Base-by-base conservation (phyloP, 2,113 vertebrate species). In the Trochalopteron elliotii region DNA sequence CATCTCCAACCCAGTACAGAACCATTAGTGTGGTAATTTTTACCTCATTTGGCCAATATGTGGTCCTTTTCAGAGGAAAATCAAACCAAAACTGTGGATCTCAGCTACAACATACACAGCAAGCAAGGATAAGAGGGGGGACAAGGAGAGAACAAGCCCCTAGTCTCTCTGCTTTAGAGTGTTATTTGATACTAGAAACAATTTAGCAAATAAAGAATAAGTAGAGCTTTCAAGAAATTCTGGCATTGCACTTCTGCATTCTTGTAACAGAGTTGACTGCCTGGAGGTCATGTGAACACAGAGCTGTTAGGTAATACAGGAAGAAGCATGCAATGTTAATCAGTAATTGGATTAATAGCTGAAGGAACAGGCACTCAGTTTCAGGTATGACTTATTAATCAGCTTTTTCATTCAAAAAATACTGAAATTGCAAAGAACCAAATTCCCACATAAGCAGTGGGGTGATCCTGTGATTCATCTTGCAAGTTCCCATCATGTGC, bases 331-430 rank as follows among this genome's bases (percentile, higher is more conserved):
- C 53, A 81, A 30, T 25, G 86, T 95, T 91, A 92, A 93, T 91
- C 72, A 87, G 90, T 94, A 92, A 94, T 28, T 40, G 19, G 49
- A 93, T 83, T 90, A 93, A 87, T 30, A 90, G 75, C 30, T 74
- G 68, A 88, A 2, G 1, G 16, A 93, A 94, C 44, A 60, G 18
- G 68, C 52, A 64, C 20, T 39, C 1, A 0, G 44, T 92, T 89
- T 92, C 7, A 1, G 25, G 11, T 45, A 75, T 45, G 37, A 91
- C 60, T 90, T 88, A 92, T 61, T 92, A 21, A 87, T 75, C 52
- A 18, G 20, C 2, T 89, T 69, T 44, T 77, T 93, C 71, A 76
- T 89, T 95, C 90, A 93, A 76, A 95, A 94, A 93, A 94, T 64
- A 87, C 69, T 68, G 60, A 96, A 90, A 71, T 60, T 90, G 50